Conservation (phyloP, 2,888 invertebrate genomes). For the Pollenia labialis region DNA sequence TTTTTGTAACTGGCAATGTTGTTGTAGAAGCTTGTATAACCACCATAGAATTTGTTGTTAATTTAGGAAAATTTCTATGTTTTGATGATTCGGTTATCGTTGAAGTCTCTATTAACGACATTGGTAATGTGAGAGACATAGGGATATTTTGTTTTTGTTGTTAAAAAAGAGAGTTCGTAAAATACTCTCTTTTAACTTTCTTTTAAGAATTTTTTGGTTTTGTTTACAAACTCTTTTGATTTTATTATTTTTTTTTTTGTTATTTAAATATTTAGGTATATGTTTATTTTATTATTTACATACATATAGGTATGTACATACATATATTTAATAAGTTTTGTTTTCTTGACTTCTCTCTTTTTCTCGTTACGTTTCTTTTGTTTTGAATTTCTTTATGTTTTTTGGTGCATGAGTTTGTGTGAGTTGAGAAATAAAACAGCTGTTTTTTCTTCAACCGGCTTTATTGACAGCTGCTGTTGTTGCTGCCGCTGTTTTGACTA, state of each 20-base stretch:
- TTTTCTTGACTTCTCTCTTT: constrained; percentile 3
- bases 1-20: constrained; percentile 57
- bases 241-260: background rate
- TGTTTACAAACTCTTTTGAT: constrained; percentile 24
- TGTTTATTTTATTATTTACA: too few species aligned
- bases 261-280: background rate
- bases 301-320: too few species aligned
- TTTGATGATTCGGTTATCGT: constrained; percentile 69
- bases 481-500: constrained; percentile 53
- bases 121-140: constrained; percentile 72
- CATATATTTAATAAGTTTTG: background rate
- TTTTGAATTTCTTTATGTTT: constrained; percentile 62
- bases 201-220: background rate
- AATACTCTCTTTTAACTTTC: constrained; percentile 6
- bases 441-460: constrained; percentile 80
- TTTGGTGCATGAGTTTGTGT: constrained; percentile 27
- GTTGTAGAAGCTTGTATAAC: constrained; percentile 79
- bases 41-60: constrained; percentile 71
- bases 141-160: constrained; percentile 5
- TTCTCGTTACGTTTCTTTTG: background rate
- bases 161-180: constrained; percentile 36
- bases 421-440: constrained; percentile 67
- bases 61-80: constrained; percentile 70
- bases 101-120: constrained; percentile 72
- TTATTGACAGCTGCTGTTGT: constrained; percentile 79